Evolutionary conservation across 2,797 vertebrate species (phyloP).

Genomic region (Takifugu ocellatus): DNA sequence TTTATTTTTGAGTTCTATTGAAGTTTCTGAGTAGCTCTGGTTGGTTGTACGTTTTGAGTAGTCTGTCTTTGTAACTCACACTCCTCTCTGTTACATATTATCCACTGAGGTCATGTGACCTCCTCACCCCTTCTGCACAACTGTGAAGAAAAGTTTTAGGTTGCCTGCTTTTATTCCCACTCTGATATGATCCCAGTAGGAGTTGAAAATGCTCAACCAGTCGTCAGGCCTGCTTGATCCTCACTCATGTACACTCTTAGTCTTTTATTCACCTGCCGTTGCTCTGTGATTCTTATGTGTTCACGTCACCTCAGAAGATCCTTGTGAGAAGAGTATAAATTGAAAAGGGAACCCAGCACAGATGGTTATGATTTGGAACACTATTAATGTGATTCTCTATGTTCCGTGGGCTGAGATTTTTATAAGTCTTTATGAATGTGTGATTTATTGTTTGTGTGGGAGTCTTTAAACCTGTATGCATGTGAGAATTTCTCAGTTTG

Average conservation of each 20-base stretch:
- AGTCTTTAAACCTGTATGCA: conserved; percentile 42
- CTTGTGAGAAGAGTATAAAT: conserved; percentile 20
- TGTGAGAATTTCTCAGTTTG: conserved; percentile 39
- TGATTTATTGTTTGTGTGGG: conserved; percentile 17
- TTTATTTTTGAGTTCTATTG: conserved; percentile 17
- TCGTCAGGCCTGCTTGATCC: conserved; percentile 3
- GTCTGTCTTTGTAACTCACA: conserved; percentile 16
- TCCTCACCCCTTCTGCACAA: conserved; percentile 23
- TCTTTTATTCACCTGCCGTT: conserved; percentile 16
- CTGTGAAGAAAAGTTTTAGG: conserved; percentile 34
- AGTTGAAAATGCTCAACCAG: conserved; percentile 13
- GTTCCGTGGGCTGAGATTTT: conserved; percentile 41
- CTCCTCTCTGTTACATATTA: conserved; percentile 9
- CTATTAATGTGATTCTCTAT: conserved; percentile 48
- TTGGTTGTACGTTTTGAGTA: conserved; percentile 34
- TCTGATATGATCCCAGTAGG: conserved; percentile 12
- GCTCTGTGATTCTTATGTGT: conserved; percentile 15
- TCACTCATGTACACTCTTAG: conserved; percentile 2
- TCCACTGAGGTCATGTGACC: conserved; percentile 4
- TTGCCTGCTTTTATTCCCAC: conserved; percentile 52
- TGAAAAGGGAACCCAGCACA: conserved; percentile 61
- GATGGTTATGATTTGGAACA: conserved; percentile 47
- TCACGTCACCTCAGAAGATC: conserved; percentile 23
- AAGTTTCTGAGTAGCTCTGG: conserved; percentile 63
- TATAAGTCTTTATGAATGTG: conserved; percentile 42